A percentile compares a stretch with the other conserved stretches of the same genome.
Evolutionary conservation across 2,888 invertebrate genomes (phyloP).

Genomic region (Melanophora roralis): DNA sequence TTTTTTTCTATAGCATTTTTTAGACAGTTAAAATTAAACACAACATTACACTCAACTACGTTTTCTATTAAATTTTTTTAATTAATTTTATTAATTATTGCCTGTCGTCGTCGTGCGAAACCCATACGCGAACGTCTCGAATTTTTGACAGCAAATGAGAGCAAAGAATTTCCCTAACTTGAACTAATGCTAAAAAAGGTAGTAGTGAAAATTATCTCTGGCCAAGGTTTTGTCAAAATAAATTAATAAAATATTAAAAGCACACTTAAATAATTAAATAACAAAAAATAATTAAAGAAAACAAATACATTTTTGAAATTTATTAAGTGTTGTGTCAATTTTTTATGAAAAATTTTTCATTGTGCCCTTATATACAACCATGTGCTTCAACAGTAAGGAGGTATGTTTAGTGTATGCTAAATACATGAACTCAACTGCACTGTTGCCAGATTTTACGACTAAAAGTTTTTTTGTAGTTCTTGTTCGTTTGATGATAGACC

Average conservation of each 20-base stretch:
- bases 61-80: slow-evolving; percentile 27
- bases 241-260: too few species aligned
- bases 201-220: too few species aligned
- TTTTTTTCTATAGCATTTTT: slow-evolving; percentile 4
- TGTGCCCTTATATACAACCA: neutral
- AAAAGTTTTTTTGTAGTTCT: too few species aligned
- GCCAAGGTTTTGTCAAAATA: too few species aligned
- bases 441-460: too few species aligned
- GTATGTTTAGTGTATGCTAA: neutral
- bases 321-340: too few species aligned
- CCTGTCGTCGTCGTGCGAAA: slow-evolving; percentile 50
- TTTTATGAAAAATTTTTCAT: neutral
- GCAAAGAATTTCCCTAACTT: slow-evolving; percentile 24
- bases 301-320: too few species aligned
- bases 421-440: too few species aligned
- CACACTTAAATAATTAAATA: too few species aligned
- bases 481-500: too few species aligned
- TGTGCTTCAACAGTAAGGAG: neutral
- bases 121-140: slow-evolving; percentile 58
- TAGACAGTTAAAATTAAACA: neutral
- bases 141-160: slow-evolving; percentile 65
- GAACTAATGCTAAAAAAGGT: slow-evolving; percentile 11
- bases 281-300: too few species aligned
- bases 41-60: slow-evolving; percentile 41
- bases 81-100: slow-evolving; percentile 22